Conservation (phyloP, 2,113 vertebrate genomes). For the Lepisosteus oculatus region DNA sequence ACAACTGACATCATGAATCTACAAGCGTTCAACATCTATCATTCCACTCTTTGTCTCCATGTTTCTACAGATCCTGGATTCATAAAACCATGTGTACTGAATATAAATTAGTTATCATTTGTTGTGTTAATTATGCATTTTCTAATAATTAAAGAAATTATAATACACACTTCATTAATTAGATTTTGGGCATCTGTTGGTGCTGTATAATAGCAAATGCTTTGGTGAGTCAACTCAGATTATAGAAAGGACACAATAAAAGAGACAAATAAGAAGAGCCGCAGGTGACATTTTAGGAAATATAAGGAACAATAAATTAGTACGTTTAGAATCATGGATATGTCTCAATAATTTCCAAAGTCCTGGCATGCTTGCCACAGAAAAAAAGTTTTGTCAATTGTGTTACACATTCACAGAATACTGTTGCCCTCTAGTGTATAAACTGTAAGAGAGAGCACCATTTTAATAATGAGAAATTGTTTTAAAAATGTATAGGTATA, state of each 20-base stretch:
- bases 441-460: neutral
- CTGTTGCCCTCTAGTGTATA: slow-evolving; percentile 60
- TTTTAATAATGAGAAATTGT: neutral
- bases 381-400: slow-evolving; percentile 3
- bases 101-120: slow-evolving; percentile 36
- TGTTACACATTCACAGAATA: slow-evolving; percentile 31
- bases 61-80: slow-evolving; percentile 2
- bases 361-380: slow-evolving; percentile 1
- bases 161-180: slow-evolving; percentile 37
- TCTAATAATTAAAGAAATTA: slow-evolving; percentile 18
- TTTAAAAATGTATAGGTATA: no score
- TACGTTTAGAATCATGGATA: slow-evolving; percentile 28
- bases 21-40: slow-evolving; percentile 37
- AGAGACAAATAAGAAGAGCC: slow-evolving; percentile 12
- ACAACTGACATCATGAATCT: slow-evolving; percentile 43
- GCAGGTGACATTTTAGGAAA: slow-evolving; percentile 28
- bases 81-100: slow-evolving; percentile 29
- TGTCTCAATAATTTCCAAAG: slow-evolving; percentile 35
- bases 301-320: slow-evolving; percentile 42
- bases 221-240: slow-evolving; percentile 4
- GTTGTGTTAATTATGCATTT: slow-evolving; percentile 8
- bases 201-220: neutral
- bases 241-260: slow-evolving; percentile 13
- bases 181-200: slow-evolving; percentile 21
- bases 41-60: slow-evolving; percentile 21